Evolutionary conservation across 2,113 vertebrate genomes (phyloP).

Genomic region (Leptocoma aspasia): DNA sequence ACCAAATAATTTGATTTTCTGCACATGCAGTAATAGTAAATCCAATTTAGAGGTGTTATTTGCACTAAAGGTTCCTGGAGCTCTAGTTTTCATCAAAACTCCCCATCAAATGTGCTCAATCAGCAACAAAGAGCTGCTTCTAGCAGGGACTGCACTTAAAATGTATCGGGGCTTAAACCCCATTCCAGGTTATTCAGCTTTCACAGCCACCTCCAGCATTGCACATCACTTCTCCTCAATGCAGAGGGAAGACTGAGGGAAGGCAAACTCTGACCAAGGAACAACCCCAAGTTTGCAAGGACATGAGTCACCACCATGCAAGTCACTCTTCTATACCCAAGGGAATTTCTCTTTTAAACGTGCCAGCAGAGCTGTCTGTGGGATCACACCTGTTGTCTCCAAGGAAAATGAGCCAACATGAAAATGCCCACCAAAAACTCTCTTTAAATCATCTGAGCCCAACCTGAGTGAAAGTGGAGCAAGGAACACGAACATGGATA

Average conservation of each 20-base stretch:
- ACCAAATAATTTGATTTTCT: slow-evolving; percentile 20
- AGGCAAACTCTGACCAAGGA: background rate
- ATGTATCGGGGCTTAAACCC: accelerated
- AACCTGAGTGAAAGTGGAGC: background rate
- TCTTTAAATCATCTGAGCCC: background rate
- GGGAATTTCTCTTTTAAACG: background rate
- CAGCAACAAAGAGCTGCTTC: background rate
- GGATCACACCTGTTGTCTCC: background rate
- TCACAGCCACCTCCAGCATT: background rate
- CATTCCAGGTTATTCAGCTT: accelerated
- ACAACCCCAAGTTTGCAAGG: accelerated
- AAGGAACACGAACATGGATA: accelerated
- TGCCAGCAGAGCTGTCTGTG: background rate
- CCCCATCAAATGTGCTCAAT: background rate
- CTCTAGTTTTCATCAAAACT: background rate
- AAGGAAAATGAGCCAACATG: background rate
- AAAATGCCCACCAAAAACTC: background rate
- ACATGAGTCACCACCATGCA: background rate
- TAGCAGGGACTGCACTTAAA: background rate
- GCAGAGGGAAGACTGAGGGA: background rate
- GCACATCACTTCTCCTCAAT: background rate
- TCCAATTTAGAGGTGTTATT: background rate
- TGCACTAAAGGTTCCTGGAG: background rate
- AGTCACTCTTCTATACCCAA: background rate
- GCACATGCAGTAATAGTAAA: background rate